Evolutionary conservation across 2,113 vertebrate species (phyloP).

Genomic region (Parus major): DNA sequence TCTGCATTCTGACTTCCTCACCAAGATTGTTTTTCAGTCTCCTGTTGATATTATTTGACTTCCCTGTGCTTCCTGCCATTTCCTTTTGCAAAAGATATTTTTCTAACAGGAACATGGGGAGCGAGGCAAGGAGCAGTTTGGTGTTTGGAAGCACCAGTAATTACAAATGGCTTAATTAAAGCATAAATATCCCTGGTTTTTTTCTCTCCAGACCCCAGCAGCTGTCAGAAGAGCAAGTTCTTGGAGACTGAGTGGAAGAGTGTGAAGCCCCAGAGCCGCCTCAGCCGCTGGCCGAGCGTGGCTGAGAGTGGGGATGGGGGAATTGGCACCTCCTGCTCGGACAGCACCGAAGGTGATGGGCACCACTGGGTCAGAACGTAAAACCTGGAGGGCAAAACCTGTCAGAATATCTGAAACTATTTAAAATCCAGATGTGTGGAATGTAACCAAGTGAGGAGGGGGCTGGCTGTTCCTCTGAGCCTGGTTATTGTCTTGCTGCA

Average conservation of each 20-base stretch:
- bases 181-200: background rate
- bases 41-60: background rate
- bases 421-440: background rate
- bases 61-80: background rate
- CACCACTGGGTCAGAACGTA: background rate
- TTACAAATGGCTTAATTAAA: background rate
- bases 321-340: conserved; percentile 82
- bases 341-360: conserved; percentile 86
- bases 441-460: background rate
- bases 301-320: conserved; percentile 80
- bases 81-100: background rate
- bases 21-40: background rate
- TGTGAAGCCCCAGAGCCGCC: conserved; percentile 80
- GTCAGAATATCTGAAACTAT: fast-evolving
- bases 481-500: background rate
- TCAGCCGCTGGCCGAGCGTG: conserved; percentile 77
- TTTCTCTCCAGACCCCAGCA: conserved; percentile 34
- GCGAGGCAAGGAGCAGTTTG: no score
- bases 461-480: background rate
- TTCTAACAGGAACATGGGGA: fast-evolving
- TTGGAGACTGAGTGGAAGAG: conserved; percentile 86
- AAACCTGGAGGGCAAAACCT: background rate
- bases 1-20: background rate
- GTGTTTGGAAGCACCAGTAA: background rate
- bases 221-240: conserved; percentile 50